Base-by-base conservation (phyloP, 1,140 invertebrate species). In the Brachystomella parvula region DNA sequence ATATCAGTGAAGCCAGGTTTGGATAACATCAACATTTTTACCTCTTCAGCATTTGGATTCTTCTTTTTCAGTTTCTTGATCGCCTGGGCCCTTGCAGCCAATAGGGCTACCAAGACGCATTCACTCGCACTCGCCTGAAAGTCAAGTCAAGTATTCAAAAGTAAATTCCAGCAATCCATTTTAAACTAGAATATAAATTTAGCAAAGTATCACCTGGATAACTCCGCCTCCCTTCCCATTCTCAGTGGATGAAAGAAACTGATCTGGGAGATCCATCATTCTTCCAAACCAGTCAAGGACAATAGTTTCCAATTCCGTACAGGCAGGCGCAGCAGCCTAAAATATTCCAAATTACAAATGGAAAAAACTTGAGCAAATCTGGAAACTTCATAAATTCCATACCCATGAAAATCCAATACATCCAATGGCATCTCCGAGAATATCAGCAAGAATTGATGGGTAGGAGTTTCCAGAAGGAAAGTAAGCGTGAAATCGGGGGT, bases 401-500 rank as follows among this genome's bases (percentile, higher is more conserved):
- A 93, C 91, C 96, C 96, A 99, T 28, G 96, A 98, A 80, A 99
- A 99, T 74, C 96, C 96, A 71, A 98, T 92, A 77, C 93, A 96
- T 1, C 94, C 95, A 67, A 99, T 91, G 17, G 90, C 93, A 76
- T 94, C 90, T 17, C 90, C 88, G 39, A 99, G 78, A 92, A 99
- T 96, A 73, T 98, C 95, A n/a, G 92, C 96, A 21, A 99, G 80
- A 64, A 99, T 96, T 0, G 95, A 97, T 1, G 96, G 95, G 77
- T 88, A 99, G 0, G 91, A 96, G 81, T 98, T 98, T 29, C 96
- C 96, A 0, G 95, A 87, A 1, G 96, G 96, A 77, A 99, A 99
- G 77, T 99, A 99, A 0, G 96, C 96, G 78, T 98, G 96, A 79
- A 99, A 99, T 59, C 93, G 81, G 0, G 96, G 96, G 84, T 99